Conservation (phyloP, 23 tunicate species). For the Diplosoma virens region DNA sequence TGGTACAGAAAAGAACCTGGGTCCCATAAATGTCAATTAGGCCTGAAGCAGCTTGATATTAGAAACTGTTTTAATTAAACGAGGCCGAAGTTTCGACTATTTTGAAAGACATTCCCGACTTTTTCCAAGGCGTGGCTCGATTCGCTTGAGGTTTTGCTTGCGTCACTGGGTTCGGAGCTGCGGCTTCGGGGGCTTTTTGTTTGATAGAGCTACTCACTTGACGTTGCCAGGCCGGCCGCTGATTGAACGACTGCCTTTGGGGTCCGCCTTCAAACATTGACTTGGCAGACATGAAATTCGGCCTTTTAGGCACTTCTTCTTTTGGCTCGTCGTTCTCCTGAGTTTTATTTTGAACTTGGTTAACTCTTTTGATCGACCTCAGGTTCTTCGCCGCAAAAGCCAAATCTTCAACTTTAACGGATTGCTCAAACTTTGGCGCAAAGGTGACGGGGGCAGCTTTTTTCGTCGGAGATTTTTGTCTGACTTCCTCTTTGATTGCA, state of each 20-base stretch:
- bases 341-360: neutral
- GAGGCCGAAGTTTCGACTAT: conserved; percentile 62
- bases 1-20: too few species aligned
- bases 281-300: conserved; percentile 15
- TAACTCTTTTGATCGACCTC: neutral
- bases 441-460: conserved; percentile 20
- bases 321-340: neutral
- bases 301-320: neutral
- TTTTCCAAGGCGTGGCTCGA: conserved; percentile 16
- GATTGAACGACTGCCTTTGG: neutral
- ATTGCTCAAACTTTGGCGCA: conserved; percentile 14
- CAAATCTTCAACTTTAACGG: neutral
- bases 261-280: conserved; percentile 36
- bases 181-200: conserved; percentile 13
- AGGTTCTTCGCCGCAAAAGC: neutral
- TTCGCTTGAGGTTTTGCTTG: neutral
- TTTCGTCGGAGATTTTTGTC: neutral
- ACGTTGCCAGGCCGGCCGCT: conserved; percentile 21
- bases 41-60: too few species aligned
- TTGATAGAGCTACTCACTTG: neutral
- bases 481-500: neutral
- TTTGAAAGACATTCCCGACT: conserved; percentile 50
- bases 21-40: too few species aligned
- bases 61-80: conserved; percentile 20
- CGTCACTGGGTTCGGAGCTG: neutral